Percentiles rank a stretch among this genome's conserved stretches.
Evolutionary conservation across 2,797 vertebrate genomes (phyloP).

Genomic region (Sebastiscus albofasciatus): DNA sequence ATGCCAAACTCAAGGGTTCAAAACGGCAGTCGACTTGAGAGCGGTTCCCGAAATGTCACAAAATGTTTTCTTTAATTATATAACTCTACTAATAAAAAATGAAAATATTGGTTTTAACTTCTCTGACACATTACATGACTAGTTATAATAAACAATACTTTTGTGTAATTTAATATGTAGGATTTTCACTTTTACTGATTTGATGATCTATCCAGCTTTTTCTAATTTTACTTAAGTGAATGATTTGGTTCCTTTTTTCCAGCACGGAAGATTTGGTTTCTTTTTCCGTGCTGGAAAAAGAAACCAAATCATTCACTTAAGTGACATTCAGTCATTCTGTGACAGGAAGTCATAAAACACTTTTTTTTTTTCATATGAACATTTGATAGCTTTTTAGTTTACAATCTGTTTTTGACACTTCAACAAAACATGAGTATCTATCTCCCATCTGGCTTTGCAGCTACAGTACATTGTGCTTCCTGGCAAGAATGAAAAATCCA

Average conservation of each 20-base stretch:
- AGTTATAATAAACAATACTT: neutral
- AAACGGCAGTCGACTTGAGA: neutral
- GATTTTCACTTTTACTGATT: neutral
- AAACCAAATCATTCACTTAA: neutral
- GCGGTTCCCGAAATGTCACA: neutral
- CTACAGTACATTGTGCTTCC: constrained; percentile 23
- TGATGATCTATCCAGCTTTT: neutral
- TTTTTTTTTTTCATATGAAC: neutral
- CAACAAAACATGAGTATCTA: constrained; percentile 21
- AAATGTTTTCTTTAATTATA: neutral
- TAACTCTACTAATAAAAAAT: neutral
- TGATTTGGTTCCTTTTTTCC: neutral
- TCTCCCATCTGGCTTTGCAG: constrained; percentile 52
- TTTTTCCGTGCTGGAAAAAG: neutral
- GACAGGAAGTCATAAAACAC: constrained; percentile 5
- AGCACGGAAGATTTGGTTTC: neutral
- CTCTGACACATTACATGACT: neutral
- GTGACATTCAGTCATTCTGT: neutral
- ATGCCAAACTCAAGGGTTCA: too few relatives aligned
- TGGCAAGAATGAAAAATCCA: constrained; percentile 36
- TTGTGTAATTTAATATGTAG: neutral
- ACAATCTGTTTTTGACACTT: constrained; percentile 31
- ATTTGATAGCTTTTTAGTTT: neutral
- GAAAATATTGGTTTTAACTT: neutral
- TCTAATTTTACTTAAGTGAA: neutral